These are phyloP conservation scores for Nephotettix cincticeps DNA, from an alignment of 1,140 invertebrate species.

Conservation along the genomic window DNA sequence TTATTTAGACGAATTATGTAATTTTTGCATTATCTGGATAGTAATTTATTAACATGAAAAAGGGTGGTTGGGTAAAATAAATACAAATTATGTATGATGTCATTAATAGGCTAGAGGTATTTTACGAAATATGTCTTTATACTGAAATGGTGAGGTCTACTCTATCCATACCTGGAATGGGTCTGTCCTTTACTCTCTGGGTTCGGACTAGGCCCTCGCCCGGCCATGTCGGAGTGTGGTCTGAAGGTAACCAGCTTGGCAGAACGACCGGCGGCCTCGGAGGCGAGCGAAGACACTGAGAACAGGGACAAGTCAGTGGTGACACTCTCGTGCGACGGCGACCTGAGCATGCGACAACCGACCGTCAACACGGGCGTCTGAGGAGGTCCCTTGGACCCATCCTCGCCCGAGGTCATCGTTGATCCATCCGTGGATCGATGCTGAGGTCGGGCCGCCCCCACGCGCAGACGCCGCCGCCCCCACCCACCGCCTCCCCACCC, in stretches of 20 bases:
- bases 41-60: too few species aligned
- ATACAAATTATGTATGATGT: too few species aligned
- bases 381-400: background rate
- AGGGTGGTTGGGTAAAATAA: too few species aligned
- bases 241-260: slow-evolving; percentile 57
- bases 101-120: too few species aligned
- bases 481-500: too few species aligned
- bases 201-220: slow-evolving; percentile 67
- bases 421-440: background rate
- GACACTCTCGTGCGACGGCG: slow-evolving; percentile 79
- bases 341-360: slow-evolving; percentile 65
- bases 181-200: slow-evolving; percentile 53
- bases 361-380: slow-evolving; percentile 53
- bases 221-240: slow-evolving; percentile 51
- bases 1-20: too few species aligned
- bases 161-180: slow-evolving; percentile 27
- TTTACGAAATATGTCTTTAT: too few species aligned
- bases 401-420: slow-evolving; percentile 19
- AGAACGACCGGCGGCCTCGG: slow-evolving; percentile 53
- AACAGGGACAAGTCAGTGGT: slow-evolving; percentile 79
- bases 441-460: too few species aligned
- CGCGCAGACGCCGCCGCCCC: too few species aligned
- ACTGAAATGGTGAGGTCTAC: too few species aligned
- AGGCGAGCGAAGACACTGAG: slow-evolving; percentile 68
- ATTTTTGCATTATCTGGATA: too few species aligned